These are phyloP conservation scores for Botia kubotai DNA, from an alignment of 2,797 vertebrate species.

Conservation along the genomic window DNA sequence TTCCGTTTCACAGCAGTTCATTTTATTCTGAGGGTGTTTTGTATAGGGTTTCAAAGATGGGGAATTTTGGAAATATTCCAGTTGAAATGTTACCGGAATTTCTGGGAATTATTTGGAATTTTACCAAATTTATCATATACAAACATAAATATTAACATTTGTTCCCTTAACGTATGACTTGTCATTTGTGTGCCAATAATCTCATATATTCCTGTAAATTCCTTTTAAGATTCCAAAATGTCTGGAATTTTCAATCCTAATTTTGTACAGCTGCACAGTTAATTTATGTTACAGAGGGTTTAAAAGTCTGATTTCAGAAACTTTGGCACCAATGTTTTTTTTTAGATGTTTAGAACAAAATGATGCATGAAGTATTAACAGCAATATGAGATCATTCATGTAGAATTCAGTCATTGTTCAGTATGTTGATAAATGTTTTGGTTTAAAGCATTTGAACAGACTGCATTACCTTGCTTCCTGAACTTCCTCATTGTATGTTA, in stretches of 20 bases:
- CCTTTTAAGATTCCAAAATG: too few relatives aligned
- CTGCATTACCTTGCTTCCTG: constrained; percentile 18
- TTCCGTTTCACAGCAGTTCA: constrained; percentile 20
- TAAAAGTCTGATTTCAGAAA: constrained; percentile 6
- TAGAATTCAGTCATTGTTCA: constrained; percentile 10
- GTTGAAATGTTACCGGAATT: too few relatives aligned
- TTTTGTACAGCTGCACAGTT: constrained; percentile 8
- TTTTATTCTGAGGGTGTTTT: constrained; percentile 14
- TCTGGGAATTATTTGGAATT: too few relatives aligned
- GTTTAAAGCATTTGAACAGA: constrained; percentile 24
- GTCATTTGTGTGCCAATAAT: too few relatives aligned
- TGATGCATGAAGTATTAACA: constrained; percentile 33
- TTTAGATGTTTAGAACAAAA: constrained; percentile 33
- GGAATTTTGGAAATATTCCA: too few relatives aligned
- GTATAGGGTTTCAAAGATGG: too few relatives aligned
- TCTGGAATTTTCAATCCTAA: too few relatives aligned
- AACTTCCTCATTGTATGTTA: neutral
- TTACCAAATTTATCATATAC: too few relatives aligned
- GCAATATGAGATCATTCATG: constrained; percentile 39
- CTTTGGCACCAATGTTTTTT: constrained; percentile 6
- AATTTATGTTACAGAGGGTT: constrained; percentile 7
- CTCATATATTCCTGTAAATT: too few relatives aligned
- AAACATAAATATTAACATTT: too few relatives aligned
- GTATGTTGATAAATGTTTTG: constrained; percentile 17
- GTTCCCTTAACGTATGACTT: too few relatives aligned